phyloP scores from a whole-genome alignment of 2,797 vertebrate genomes.

The Neopelma chrysocephalum region DNA sequence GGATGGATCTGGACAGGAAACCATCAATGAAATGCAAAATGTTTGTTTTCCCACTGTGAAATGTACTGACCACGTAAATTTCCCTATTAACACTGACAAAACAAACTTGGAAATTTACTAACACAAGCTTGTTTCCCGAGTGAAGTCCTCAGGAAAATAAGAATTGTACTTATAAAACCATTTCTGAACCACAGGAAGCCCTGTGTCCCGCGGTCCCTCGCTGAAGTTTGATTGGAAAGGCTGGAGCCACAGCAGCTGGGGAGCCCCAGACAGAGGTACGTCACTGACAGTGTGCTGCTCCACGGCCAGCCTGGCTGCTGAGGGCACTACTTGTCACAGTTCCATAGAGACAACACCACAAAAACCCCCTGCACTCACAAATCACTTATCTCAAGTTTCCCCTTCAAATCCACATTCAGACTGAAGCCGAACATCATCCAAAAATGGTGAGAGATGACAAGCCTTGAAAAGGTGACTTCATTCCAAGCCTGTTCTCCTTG shows the following conservation, averaged over 20 bases:
- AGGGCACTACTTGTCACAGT: neutral
- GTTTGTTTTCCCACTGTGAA: neutral
- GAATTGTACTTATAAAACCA: rapidly evolving
- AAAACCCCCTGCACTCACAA: neutral
- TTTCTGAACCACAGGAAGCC: neutral
- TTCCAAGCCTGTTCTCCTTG: neutral
- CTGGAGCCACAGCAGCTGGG: neutral
- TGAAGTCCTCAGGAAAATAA: neutral
- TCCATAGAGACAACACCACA: neutral
- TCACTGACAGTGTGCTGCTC: rapidly evolving
- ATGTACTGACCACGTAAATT: rapidly evolving
- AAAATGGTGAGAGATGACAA: neutral
- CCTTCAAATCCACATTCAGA: neutral
- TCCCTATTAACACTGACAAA: rapidly evolving
- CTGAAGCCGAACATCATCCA: neutral
- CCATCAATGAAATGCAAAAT: neutral
- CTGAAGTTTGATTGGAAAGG: rapidly evolving
- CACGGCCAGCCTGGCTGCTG: rapidly evolving
- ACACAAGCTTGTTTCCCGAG: neutral
- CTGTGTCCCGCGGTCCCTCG: rapidly evolving
- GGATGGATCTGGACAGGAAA: no score
- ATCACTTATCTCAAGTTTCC: neutral
- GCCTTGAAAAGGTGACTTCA: rapidly evolving
- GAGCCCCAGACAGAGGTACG: rapidly evolving
- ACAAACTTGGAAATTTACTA: no score